Base-by-base conservation (phyloP, 2,888 invertebrate genomes). In the Oligia fasciuncula region DNA sequence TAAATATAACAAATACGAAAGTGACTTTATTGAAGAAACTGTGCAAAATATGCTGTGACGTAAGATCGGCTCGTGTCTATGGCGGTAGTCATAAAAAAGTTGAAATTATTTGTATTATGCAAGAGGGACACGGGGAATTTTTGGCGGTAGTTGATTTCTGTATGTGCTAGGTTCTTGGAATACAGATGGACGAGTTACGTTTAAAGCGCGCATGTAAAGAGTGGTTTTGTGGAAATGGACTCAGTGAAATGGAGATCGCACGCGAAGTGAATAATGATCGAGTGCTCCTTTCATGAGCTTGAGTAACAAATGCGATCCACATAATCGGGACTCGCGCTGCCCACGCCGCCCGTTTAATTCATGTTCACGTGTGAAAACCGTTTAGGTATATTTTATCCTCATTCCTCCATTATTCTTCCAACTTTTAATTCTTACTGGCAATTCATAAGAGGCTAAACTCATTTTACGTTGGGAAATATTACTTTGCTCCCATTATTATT, bases 211-310 rank as follows among this genome's bases (percentile, higher is more conserved):
- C 80, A 76, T 71, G 74, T 83, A 72, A 73, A 84, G 78, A 86
- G 85, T 84, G 85, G 73, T 83, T 83, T 87, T 90, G 88, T 91
- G 87, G 89, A 91, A 91, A 92, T 87, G 85, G 84, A 91, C 81
- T 85, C 85, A 75, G 90, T 89, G 87, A 92, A 92, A 93, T 91
- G 89, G 85, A 91, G 87, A 91, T 90, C 88, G 91, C 85, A 91
- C 91, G 82, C 87, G 83, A 65, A 79, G 81, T 91, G 93, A 94
- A 94, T 94, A 93, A 91, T 89, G 89, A 94, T 92, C 73, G 86
- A 91, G 88, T 81, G 85, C 80, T 85, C 81, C 83, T 89, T 91
- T 89, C 79, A 82, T 81, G 81, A 87, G 84, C 80, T 87, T 81
- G 74, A 82, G 80, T 88, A 87, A 86, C 85, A 88, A 84, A 81